A percentile compares a stretch with the other conserved stretches of the same genome.
phyloP scores from a whole-genome alignment of 2,888 invertebrate species.

The Rhagium mordax region DNA sequence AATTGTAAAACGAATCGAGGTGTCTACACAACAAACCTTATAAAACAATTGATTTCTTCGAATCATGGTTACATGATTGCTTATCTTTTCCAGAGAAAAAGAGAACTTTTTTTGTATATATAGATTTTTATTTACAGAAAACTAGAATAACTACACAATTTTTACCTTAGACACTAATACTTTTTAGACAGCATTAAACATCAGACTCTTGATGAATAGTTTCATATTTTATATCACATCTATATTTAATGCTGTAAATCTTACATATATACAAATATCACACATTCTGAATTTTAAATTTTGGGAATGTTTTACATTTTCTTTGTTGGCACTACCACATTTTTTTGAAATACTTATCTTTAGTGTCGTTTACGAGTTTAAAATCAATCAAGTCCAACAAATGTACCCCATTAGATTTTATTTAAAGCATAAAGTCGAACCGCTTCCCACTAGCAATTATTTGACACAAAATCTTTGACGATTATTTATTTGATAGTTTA shows the following conservation, averaged over 20 bases:
- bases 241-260: constrained; percentile 19
- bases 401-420: too few species aligned
- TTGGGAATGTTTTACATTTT: constrained; percentile 8
- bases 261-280: constrained; percentile 36
- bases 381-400: too few species aligned
- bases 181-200: constrained; percentile 29
- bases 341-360: background rate
- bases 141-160: constrained; percentile 26
- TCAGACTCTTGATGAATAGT: background rate
- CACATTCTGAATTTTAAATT: constrained; percentile 33
- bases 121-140: constrained; percentile 26
- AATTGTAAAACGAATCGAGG: too few species aligned
- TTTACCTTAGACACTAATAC: constrained; percentile 19
- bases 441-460: too few species aligned
- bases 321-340: background rate
- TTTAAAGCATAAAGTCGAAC: too few species aligned
- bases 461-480: too few species aligned
- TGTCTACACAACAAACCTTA: too few species aligned
- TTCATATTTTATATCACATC: constrained; percentile 3
- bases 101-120: background rate
- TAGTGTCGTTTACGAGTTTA: too few species aligned
- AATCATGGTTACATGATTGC: too few species aligned
- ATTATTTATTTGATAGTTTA: too few species aligned
- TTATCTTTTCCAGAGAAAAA: too few species aligned
- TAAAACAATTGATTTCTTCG: too few species aligned